Percentiles rank a stretch among this genome's conserved stretches.
phyloP scores from a whole-genome alignment of 2,113 vertebrate genomes.

The Platanista minor region DNA sequence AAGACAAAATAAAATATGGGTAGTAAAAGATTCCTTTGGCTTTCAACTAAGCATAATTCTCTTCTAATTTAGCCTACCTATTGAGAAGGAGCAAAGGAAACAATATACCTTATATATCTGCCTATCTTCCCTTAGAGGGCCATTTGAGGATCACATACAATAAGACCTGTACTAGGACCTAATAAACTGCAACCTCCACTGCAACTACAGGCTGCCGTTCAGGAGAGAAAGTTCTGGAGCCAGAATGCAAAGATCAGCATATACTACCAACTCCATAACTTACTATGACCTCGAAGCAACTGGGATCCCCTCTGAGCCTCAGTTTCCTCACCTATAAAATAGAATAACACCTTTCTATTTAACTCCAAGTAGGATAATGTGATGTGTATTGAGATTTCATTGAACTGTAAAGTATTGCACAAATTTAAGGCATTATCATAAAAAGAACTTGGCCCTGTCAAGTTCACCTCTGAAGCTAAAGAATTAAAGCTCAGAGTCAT shows the following conservation, averaged over 20 bases:
- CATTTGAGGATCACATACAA: not conserved
- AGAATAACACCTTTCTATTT: not conserved
- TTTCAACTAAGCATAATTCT: not conserved
- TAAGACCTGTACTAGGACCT: not conserved
- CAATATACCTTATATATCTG: not conserved
- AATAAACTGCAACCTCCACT: not conserved
- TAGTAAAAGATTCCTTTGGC: not conserved
- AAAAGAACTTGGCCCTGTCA: slow-evolving; percentile 1
- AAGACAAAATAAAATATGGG: slow-evolving; percentile 2
- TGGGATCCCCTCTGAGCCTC: not conserved
- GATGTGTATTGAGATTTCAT: not conserved
- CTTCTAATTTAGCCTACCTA: not conserved
- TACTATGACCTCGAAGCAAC: not conserved
- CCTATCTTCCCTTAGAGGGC: not conserved
- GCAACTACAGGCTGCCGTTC: not conserved
- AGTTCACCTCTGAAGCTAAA: slow-evolving; percentile 30
- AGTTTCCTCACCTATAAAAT: not conserved
- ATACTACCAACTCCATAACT: not conserved
- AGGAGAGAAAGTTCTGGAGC: not conserved
- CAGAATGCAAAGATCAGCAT: not conserved
- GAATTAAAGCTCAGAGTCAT: slow-evolving; percentile 38
- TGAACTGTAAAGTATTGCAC: slow-evolving; percentile 2
- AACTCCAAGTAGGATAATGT: not conserved
- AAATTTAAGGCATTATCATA: slow-evolving; percentile 26
- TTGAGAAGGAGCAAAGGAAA: not conserved